phyloP scores from a whole-genome alignment of 2,888 invertebrate species.

The Microctonus brassicae region DNA sequence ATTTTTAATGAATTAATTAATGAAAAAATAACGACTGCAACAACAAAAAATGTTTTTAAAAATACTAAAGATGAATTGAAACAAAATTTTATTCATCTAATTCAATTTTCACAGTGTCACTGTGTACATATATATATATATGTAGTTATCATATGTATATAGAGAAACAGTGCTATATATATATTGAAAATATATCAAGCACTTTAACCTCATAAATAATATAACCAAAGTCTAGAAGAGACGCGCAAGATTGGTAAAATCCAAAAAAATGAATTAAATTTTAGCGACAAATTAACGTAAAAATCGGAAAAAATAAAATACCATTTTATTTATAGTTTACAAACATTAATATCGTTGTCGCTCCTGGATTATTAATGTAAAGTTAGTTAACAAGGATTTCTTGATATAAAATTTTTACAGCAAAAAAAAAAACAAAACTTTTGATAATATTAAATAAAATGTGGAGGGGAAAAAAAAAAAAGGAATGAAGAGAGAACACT shows the following conservation, averaged over 20 bases:
- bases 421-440: too few species aligned
- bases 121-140: slow-evolving; percentile 12
- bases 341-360: not conserved
- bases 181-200: not conserved
- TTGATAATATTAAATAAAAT: too few species aligned
- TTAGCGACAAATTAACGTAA: too few species aligned
- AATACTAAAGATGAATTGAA: not conserved
- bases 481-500: not conserved
- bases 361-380: not conserved
- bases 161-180: not conserved
- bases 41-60: not conserved
- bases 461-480: not conserved
- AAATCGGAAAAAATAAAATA: not conserved
- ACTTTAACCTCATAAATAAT: not conserved
- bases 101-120: not conserved
- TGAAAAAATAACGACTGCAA: not conserved
- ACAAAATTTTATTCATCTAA: not conserved
- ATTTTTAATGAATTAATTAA: not conserved
- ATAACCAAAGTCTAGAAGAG: slow-evolving; percentile 14
- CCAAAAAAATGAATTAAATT: not conserved
- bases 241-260: not conserved
- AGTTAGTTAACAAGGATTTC: not conserved
- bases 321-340: not conserved
- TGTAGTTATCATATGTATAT: not conserved
- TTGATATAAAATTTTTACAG: not conserved